Evolutionary conservation across 1,140 invertebrate species (phyloP).

Genomic region (Bombyx mori): ASM3026992v2 NC_085124.1:9955001-9955500

Average conservation of each 20-base stretch:
- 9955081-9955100: constrained; percentile 84
- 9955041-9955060: constrained; percentile 96
- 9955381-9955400: background rate
- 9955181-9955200: background rate
- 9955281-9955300: too few species aligned
- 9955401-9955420: too few species aligned
- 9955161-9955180: constrained; percentile 56
- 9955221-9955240: too few species aligned
- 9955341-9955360: background rate
- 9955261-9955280: too few species aligned
- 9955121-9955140: constrained; percentile 84
- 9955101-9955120: constrained; percentile 83
- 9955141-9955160: constrained; percentile 73
- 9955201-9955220: background rate
- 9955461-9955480: too few species aligned
- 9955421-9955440: too few species aligned
- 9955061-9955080: constrained; percentile 88
- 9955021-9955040: constrained; percentile 90
- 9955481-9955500: too few species aligned
- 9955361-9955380: background rate
- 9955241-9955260: too few species aligned
- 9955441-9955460: too few species aligned
- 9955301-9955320: too few species aligned
- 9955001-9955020: constrained; percentile 73
- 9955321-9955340: background rate